These are phyloP conservation scores for Phainopepla nitens DNA, from an alignment of 2,113 vertebrate species.

Conservation along the genomic window DNA sequence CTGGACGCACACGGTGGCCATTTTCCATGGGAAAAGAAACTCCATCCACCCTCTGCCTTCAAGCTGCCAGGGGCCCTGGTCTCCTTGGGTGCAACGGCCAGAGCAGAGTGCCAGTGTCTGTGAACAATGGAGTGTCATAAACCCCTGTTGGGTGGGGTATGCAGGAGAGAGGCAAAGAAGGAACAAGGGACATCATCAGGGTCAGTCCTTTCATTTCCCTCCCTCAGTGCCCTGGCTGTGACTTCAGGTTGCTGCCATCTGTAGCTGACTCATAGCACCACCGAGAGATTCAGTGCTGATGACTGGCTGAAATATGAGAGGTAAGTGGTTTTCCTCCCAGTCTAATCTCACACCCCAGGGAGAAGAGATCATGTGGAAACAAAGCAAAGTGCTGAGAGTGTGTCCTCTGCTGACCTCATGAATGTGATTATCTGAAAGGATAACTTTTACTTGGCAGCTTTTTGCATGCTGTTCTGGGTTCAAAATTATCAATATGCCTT, in stretches of 20 bases:
- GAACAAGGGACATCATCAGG: neutral
- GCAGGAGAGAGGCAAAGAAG: neutral
- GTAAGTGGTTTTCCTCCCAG: neutral
- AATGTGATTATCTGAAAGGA: slow-evolving; percentile 13
- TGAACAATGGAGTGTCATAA: rapidly evolving
- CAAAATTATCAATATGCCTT: slow-evolving; percentile 6
- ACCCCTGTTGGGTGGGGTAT: neutral
- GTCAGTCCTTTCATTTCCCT: neutral
- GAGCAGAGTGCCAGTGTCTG: neutral
- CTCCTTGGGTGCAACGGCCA: neutral
- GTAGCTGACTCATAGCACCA: neutral
- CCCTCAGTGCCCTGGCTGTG: neutral
- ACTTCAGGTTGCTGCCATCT: neutral
- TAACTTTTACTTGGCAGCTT: neutral
- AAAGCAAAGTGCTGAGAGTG: neutral
- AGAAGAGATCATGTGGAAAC: neutral
- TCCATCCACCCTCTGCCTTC: neutral
- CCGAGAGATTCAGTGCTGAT: neutral
- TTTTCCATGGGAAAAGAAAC: neutral
- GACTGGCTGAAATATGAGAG: neutral
- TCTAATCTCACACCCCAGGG: neutral
- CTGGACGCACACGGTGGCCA: rapidly evolving
- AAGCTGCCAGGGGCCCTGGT: neutral
- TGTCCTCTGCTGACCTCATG: slow-evolving; percentile 14
- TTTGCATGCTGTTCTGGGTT: neutral